Evolutionary conservation across 2,888 invertebrate genomes (phyloP).

Genomic region (Lycia hirtaria): DNA sequence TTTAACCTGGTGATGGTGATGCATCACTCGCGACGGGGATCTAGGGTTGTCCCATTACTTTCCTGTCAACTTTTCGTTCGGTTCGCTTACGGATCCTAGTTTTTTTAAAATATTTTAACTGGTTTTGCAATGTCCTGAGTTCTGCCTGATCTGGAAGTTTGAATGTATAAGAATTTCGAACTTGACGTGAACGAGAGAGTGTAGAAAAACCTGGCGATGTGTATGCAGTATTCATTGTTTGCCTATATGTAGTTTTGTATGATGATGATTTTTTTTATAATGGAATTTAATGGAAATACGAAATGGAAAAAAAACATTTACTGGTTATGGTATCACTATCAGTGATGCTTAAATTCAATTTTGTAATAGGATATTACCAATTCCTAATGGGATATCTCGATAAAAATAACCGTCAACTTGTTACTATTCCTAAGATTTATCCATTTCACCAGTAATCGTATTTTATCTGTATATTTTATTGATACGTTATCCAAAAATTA

Average conservation of each 20-base stretch:
- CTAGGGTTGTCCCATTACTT: conserved; percentile 56
- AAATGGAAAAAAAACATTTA: background rate
- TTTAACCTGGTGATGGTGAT: conserved; percentile 65
- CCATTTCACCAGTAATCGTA: background rate
- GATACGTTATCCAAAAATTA: background rate
- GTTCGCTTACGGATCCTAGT: conserved; percentile 51
- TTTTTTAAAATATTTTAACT: conserved; percentile 41
- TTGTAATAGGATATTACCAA: background rate
- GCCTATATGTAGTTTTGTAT: conserved; percentile 1
- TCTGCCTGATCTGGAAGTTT: conserved; percentile 36
- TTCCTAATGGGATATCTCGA: background rate
- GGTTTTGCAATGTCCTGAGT: conserved; percentile 38
- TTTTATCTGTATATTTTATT: background rate
- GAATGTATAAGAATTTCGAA: conserved; percentile 33
- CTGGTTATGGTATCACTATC: too few species aligned
- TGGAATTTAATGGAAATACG: background rate
- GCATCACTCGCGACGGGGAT: conserved; percentile 56
- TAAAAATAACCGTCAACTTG: background rate
- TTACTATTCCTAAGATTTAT: background rate
- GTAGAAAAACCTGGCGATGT: conserved; percentile 37
- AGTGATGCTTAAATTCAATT: too few species aligned
- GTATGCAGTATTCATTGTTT: conserved; percentile 25
- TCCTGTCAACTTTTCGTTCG: conserved; percentile 51
- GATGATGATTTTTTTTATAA: background rate
- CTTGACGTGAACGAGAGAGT: conserved; percentile 36